Evolutionary conservation across 2,888 invertebrate species (phyloP).

Genomic region (Pachliopta kotzebuea): DNA sequence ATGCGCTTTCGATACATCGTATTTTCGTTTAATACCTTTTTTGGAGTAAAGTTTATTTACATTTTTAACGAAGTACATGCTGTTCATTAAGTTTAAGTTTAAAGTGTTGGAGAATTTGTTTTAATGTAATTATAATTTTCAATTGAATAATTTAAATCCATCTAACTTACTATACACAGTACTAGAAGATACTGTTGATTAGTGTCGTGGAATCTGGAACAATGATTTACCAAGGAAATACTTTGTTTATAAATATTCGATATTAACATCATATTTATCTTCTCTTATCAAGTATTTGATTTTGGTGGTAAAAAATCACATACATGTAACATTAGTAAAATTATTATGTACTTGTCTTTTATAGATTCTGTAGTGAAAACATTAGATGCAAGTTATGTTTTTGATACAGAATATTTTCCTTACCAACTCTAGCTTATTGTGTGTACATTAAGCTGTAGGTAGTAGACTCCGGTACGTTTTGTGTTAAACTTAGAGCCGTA

Average conservation of each 20-base stretch:
- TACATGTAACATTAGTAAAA: too few species aligned
- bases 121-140: not conserved
- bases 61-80: conserved; percentile 3
- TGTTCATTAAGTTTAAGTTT: not conserved
- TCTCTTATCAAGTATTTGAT: too few species aligned
- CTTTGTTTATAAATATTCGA: too few species aligned
- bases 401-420: not conserved
- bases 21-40: conserved; percentile 9
- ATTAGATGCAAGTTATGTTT: not conserved
- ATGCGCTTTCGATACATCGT: conserved; percentile 39
- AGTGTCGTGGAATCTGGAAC: too few species aligned
- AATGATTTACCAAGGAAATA: too few species aligned
- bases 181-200: too few species aligned
- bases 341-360: too few species aligned
- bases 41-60: conserved; percentile 16
- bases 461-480: conserved; percentile 7
- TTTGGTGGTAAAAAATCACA: too few species aligned
- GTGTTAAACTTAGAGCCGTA: conserved; percentile 9
- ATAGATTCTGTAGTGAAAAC: too few species aligned
- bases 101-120: not conserved
- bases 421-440: not conserved
- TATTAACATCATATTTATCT: too few species aligned
- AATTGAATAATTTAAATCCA: too few species aligned
- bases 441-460: not conserved
- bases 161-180: too few species aligned